Conservation (phyloP, 2,797 vertebrate species). For the Cygnus olor region DNA sequence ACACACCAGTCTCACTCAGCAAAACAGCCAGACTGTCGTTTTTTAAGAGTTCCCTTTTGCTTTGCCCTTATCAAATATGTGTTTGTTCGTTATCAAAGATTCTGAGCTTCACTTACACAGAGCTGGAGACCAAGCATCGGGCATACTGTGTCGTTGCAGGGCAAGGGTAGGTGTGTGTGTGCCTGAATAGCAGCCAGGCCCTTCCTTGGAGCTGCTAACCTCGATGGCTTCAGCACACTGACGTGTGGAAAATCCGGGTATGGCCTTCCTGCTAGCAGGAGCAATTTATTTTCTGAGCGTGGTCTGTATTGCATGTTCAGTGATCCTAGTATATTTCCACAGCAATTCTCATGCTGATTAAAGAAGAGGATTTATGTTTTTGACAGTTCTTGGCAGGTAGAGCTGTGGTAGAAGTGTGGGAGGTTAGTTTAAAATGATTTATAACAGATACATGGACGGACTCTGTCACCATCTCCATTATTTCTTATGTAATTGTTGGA, state of each 20-base stretch:
- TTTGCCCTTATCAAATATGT: neutral
- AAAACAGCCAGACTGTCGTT: neutral
- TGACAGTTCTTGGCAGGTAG: constrained; percentile 31
- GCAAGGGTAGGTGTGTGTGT: neutral
- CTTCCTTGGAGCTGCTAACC: neutral
- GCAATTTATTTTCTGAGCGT: neutral
- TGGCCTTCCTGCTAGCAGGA: neutral
- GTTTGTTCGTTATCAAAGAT: neutral
- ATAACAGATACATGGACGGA: neutral
- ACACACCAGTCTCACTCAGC: neutral
- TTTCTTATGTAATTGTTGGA: neutral
- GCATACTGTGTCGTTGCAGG: fast-evolving
- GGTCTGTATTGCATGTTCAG: fast-evolving
- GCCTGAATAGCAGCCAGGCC: neutral
- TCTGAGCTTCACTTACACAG: neutral
- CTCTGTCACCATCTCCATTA: neutral
- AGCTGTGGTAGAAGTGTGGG: neutral
- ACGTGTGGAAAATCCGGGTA: neutral
- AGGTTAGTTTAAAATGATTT: neutral
- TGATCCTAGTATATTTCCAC: neutral
- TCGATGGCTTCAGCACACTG: neutral
- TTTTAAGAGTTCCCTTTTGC: neutral
- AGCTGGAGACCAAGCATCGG: neutral
- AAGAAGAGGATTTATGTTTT: neutral
- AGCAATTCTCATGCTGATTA: neutral